Evolutionary conservation across 1,140 invertebrate species (phyloP).

Genomic region (Listronotus oregonensis): DNA sequence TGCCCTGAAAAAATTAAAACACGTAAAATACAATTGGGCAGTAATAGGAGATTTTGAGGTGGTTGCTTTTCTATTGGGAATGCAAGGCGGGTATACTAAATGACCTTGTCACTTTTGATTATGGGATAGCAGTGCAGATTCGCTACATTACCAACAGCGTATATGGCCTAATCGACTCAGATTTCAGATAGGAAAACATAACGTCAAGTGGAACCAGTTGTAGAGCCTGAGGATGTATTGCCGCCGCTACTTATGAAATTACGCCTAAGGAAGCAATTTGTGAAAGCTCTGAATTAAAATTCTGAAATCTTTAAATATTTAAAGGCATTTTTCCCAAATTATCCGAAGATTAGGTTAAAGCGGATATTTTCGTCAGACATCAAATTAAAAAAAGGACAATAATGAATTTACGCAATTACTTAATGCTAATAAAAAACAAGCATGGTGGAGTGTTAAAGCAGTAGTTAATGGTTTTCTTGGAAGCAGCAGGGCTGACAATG

Average conservation of each 20-base stretch:
- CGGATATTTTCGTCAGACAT: conserved; percentile 1
- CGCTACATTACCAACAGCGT: conserved; percentile 47
- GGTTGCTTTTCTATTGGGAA: conserved; percentile 50
- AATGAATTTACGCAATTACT: not conserved
- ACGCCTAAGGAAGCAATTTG: conserved; percentile 42
- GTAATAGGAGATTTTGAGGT: conserved; percentile 47
- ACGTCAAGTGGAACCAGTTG: conserved; percentile 49
- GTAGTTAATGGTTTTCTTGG: conserved; percentile 46
- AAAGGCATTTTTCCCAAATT: not conserved
- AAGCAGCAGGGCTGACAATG: conserved; percentile 43
- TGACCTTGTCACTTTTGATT: conserved; percentile 55
- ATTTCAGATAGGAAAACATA: conserved; percentile 45
- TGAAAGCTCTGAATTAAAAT: conserved; percentile 5
- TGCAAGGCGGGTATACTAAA: conserved; percentile 57
- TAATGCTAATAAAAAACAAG: not conserved
- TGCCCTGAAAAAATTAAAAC: conserved; percentile 51
- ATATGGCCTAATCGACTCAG: conserved; percentile 47
- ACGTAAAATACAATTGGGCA: conserved; percentile 47
- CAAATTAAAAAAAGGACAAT: conserved; percentile 1
- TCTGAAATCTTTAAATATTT: not conserved
- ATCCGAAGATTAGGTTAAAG: conserved; percentile 10
- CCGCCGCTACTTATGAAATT: conserved; percentile 56
- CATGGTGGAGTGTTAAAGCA: conserved; percentile 36
- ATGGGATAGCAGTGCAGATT: conserved; percentile 55
- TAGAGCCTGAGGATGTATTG: conserved; percentile 48